These are phyloP conservation scores for Terebella lapidaria DNA, from an alignment of 2,888 invertebrate species.

Conservation along the genomic window DNA sequence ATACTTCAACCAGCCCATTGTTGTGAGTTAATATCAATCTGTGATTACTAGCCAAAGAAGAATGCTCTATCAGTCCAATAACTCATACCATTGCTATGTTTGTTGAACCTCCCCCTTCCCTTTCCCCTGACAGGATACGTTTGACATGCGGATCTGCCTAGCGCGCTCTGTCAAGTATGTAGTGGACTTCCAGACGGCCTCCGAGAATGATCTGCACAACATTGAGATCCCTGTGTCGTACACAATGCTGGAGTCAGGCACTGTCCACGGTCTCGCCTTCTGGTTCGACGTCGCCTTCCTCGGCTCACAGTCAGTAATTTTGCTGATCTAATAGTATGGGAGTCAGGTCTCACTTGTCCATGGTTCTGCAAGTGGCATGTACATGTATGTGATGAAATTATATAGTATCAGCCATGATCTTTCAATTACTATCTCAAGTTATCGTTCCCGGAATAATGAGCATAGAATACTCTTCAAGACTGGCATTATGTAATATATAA, in stretches of 20 bases:
- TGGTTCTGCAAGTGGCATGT: no score
- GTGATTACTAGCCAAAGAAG: no score
- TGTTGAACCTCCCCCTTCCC: no score
- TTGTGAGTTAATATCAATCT: slow-evolving; percentile 55
- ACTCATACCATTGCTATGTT: no score
- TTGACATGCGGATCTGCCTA: slow-evolving; percentile 95
- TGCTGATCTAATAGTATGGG: neutral
- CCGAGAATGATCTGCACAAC: slow-evolving; percentile 87
- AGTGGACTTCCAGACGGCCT: slow-evolving; percentile 86
- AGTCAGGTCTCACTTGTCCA: no score
- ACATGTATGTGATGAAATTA: no score
- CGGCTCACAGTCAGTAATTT: slow-evolving; percentile 59
- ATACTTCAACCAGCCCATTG: slow-evolving; percentile 95
- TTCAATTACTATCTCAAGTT: no score
- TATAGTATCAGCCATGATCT: no score
- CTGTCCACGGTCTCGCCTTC: slow-evolving; percentile 94
- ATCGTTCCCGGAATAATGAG: no score
- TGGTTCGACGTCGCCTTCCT: slow-evolving; percentile 99
- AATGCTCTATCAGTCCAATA: no score
- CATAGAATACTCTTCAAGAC: no score
- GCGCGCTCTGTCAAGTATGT: slow-evolving; percentile 87
- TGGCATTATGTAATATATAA: no score
- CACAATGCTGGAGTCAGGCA: slow-evolving; percentile 84
- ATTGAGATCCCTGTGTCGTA: slow-evolving; percentile 95
- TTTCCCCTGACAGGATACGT: slow-evolving; percentile 73